Evolutionary conservation across 2,888 invertebrate species (phyloP).

Genomic region (Campaea margaritaria): DNA sequence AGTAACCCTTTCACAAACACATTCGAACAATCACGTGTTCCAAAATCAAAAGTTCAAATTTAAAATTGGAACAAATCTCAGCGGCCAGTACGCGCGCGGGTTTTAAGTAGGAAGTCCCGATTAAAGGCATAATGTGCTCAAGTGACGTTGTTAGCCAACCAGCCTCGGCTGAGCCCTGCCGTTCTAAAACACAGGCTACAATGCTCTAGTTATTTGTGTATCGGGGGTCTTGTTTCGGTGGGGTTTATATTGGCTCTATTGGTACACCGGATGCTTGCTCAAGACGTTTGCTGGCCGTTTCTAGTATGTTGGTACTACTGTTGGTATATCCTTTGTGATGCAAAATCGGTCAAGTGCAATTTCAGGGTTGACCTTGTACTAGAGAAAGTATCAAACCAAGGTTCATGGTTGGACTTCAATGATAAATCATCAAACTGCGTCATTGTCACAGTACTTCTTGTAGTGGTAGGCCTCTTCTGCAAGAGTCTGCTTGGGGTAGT

Average conservation of each 20-base stretch:
- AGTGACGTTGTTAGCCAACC: slow-evolving; percentile 73
- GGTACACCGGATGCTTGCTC: slow-evolving; percentile 79
- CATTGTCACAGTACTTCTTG: no score
- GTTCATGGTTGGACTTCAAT: no score
- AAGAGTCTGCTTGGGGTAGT: no score
- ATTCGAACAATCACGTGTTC: slow-evolving; percentile 37
- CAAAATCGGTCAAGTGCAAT: slow-evolving; percentile 37
- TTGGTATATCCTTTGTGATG: slow-evolving; percentile 44
- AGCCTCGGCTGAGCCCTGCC: slow-evolving; percentile 54
- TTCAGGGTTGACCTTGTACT: slow-evolving; percentile 7
- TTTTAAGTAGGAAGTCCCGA: slow-evolving; percentile 83
- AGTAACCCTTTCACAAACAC: neutral
- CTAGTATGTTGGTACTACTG: slow-evolving; percentile 43
- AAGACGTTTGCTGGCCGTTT: slow-evolving; percentile 65
- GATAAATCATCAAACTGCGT: no score
- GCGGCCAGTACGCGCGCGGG: slow-evolving; percentile 63
- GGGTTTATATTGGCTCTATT: slow-evolving; percentile 79
- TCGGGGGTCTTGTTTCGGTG: slow-evolving; percentile 57
- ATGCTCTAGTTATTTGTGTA: slow-evolving; percentile 11
- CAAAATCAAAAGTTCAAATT: slow-evolving; percentile 63
- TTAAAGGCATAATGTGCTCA: slow-evolving; percentile 80
- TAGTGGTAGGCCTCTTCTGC: no score
- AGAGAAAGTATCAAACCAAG: neutral
- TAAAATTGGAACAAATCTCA: slow-evolving; percentile 82
- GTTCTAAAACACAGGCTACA: slow-evolving; percentile 17